Base-by-base conservation (phyloP, 2,113 vertebrate genomes). In the rabbit (Oryctolagus cuniculus) region DNA sequence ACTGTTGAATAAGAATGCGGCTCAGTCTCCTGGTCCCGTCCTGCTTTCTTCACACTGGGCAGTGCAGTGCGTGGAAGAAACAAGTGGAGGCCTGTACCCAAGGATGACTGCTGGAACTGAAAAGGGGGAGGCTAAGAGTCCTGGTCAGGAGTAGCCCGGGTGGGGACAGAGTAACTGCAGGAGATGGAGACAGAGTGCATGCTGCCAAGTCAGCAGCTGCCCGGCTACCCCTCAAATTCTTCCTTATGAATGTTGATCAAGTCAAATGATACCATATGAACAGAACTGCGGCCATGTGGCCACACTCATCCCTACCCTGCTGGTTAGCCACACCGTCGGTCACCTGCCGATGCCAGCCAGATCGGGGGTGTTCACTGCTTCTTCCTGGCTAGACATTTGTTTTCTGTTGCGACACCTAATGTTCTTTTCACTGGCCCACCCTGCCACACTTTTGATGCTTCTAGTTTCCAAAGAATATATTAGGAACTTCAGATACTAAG, bases 331-430 rank as follows among this genome's bases (percentile, higher is more conserved):
- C 9, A 49, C 8, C 7, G 5, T 15, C 6, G 16, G 31, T 24
- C 21, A 17, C 11, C 31, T 17, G 4, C 5, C 1, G 8, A 31
- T 27, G 64, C 8, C 67, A 31, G 10, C n/a, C 51, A 10, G 10
- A 6, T 21, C 4, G 3, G 2, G 38, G 31, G 13, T 17, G 4
- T 4, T 9, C 25, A 2, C 2, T 15, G 17, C 25, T n/a, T 2
- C 31, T n/a, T 31, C 31, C 58, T 38, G 4, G 27, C 36, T 58
- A 44, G 5, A 13, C 13, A 4, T 63, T 51, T 15, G 3, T 61
- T 79, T 49, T 82, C 1, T 77, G 24, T 61, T 61, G 64, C 70
- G 7, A n/a, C 51, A 77, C 44, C 29, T 80, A 36, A n/a, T 10
- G 29, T 66, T 77, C 17, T 87, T 90, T 34, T 25, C 6, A 19